Percentiles rank a stretch among this genome's conserved stretches.
Conservation (phyloP, 1,140 invertebrate species). For the Colletes gigas region DNA sequence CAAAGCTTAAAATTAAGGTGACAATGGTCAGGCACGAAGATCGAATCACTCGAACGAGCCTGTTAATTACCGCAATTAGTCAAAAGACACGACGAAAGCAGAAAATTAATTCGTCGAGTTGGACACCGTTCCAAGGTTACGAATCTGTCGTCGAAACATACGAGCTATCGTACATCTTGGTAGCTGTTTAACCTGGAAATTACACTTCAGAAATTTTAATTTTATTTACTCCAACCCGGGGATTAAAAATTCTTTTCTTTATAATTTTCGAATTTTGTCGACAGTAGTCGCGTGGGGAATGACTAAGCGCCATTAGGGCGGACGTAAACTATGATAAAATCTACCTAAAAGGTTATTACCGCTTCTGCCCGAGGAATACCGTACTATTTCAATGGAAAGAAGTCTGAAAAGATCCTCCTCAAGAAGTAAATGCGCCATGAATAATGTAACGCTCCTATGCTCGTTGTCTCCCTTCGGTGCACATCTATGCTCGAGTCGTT, state of each 20-base stretch:
- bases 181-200: too few relatives aligned
- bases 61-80: slow-evolving; percentile 52
- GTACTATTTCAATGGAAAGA: slow-evolving; percentile 38
- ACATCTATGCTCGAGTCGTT: slow-evolving; percentile 17
- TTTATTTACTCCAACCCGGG: too few relatives aligned
- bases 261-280: neutral
- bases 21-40: slow-evolving; percentile 13
- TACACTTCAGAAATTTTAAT: too few relatives aligned
- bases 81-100: slow-evolving; percentile 1
- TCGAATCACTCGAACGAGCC: neutral
- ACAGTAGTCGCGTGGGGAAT: neutral
- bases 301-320: neutral
- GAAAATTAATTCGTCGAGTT: slow-evolving; percentile 14
- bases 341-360: slow-evolving; percentile 42
- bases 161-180: too few relatives aligned
- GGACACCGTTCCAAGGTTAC: neutral
- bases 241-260: too few relatives aligned
- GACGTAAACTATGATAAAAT: slow-evolving; percentile 20
- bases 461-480: slow-evolving; percentile 5
- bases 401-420: slow-evolving; percentile 34
- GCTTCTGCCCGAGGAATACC: slow-evolving; percentile 11
- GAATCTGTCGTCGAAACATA: neutral
- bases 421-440: slow-evolving; percentile 36
- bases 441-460: slow-evolving; percentile 27
- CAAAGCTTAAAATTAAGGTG: slow-evolving; percentile 29